phyloP scores from a whole-genome alignment of 2,113 vertebrate genomes.

The Callocephalon fimbriatum region DNA sequence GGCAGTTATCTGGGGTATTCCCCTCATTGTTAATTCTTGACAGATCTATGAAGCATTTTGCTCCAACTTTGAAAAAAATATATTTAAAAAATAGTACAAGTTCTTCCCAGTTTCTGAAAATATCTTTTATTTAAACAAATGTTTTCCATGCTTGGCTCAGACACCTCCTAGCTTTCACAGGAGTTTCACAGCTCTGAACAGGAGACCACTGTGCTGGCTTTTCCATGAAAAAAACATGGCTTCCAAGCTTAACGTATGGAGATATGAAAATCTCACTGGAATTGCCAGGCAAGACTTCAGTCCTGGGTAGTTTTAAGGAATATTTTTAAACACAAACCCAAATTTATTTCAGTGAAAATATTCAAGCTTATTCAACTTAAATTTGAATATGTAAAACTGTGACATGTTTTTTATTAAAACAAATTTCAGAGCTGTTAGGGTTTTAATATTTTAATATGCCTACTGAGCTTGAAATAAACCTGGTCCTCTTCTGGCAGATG shows the following conservation, averaged over 20 bases:
- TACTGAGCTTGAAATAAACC: background rate
- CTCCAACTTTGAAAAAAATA: background rate
- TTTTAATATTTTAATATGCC: background rate
- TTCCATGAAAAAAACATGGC: background rate
- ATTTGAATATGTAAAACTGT: background rate
- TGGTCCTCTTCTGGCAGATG: background rate
- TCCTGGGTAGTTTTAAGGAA: background rate
- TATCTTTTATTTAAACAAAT: background rate
- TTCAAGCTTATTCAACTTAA: background rate
- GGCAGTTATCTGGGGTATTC: background rate
- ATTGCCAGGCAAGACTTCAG: background rate
- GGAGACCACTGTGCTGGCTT: background rate
- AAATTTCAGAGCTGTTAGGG: background rate
- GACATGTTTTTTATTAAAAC: background rate
- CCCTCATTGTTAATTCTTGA: background rate
- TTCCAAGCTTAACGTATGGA: background rate
- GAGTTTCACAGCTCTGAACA: background rate
- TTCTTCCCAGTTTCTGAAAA: background rate
- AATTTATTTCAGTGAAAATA: background rate
- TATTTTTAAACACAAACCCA: background rate
- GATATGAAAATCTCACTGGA: background rate
- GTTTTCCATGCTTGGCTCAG: background rate
- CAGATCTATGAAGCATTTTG: background rate
- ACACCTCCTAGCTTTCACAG: background rate
- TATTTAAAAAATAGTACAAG: accelerated